Evolutionary conservation across 2,888 invertebrate genomes (phyloP), one percentile per base, ranked within the genome.

Genomic region (Biston stratarius): DNA sequence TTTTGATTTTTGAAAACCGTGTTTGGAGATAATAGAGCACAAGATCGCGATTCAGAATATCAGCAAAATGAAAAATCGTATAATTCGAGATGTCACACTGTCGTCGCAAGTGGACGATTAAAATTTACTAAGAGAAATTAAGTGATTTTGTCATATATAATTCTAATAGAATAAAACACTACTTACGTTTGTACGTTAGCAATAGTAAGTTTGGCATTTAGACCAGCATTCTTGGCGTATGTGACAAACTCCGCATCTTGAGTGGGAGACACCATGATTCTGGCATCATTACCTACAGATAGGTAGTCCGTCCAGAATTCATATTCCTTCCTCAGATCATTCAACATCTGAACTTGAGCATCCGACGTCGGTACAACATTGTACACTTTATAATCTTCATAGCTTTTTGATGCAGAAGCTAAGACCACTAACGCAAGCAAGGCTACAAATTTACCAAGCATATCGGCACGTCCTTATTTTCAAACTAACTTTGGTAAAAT

Each of bases 301-400:
- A 74, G 69, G n/a, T 78, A 84, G 72, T 77, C 83, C 73, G 77
- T 85, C 90, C 88, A 83, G 79, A 84, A 89, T 86, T 83, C 82
- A 79, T 74, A 67, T 74, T 72, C 80, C 82, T 77, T 90, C 88
- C 87, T 89, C 67, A 95, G 77, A 14, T 90, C 79, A 64, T 84
- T 88, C n/a, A 95, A 78, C 34, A 89, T 83, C 47, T 89, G 83
- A 58, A 95, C 78, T 64, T 95, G 94, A 0, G 80, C 81, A 0
- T 84, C 79, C 5, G 85, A 88, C 33, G 77, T 79, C 3, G 95
- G 94, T 3, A 84, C 82, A 7, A 95, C 84, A 71, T 94, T 88
- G 71, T 94, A 95, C 12, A 96, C 94, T 76, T 94, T 94, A 77
- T 95, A 96, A 65, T 94, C 92, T 64, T 95, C 91, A 75, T 94